Evolutionary conservation across 2,113 vertebrate species (phyloP), one percentile per base, ranked within the genome.

Genomic region (Platichthys stellatus): DNA sequence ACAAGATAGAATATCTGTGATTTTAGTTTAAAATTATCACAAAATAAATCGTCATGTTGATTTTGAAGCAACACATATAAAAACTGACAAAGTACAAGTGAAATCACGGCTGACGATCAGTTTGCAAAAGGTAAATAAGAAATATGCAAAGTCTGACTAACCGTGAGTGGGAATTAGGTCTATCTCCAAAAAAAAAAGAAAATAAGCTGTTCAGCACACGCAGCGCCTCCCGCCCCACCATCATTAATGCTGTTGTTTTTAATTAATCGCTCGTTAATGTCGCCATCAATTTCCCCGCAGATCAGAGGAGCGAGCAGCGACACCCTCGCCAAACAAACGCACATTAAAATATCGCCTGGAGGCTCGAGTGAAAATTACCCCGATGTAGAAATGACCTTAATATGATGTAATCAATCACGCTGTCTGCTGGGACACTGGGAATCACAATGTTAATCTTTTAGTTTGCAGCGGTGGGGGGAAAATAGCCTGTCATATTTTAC

Each of bases 361-460:
- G 91, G 94, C 92, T 78, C 24, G 79, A 86, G 87, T 83, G 92
- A 93, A 94, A 92, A 92, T 92, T 85, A 94, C 91, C 90, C 89
- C 88, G 86, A 90, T 80, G 91, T 84, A 91, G 76, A 92, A 93
- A 92, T 88, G 92, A 95, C 93, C 93, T 78, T 86, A 92, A 92
- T 93, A 92, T 92, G 94, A 93, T 87, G 86, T 94, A 90, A 91
- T 94, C 93, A 92, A 95, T 94, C 94, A 95, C 82, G 86, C 83
- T 93, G 94, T 92, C 94, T 89, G 78, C 84, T 67, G 90, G 92
- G 91, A 94, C 88, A 91, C 85, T 70, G 85, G 73, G 89, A 90
- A 92, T 90, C 91, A 92, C 85, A 91, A 90, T 92, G 90, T 93
- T 93, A 91, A 93, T 94, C 92, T 93, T 86, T 90, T 76, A 88